These are phyloP conservation scores for Drosophila basisetae DNA, from an alignment of 2,888 invertebrate species.

Conservation along the genomic window DNA sequence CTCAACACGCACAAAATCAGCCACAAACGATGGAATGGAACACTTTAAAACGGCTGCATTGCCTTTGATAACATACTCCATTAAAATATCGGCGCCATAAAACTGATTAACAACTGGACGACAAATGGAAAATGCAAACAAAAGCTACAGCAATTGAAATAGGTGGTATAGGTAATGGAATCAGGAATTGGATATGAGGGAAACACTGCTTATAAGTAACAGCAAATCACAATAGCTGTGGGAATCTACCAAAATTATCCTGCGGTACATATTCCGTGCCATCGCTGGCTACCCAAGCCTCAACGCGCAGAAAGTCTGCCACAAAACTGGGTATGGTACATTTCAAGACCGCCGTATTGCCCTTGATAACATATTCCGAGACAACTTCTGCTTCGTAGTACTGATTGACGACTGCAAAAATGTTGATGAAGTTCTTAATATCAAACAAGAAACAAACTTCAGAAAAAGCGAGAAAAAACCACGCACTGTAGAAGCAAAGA, in stretches of 20 bases:
- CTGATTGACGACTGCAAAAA: conserved; percentile 92
- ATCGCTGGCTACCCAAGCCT: conserved; percentile 91
- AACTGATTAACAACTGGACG: conserved; percentile 89
- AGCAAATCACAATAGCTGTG: conserved; percentile 1
- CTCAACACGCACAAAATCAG: conserved; percentile 90
- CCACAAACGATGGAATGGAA: conserved; percentile 91
- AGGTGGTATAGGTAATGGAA: neutral
- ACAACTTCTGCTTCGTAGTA: conserved; percentile 95
- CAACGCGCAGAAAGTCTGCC: conserved; percentile 95
- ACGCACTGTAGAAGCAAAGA: conserved; percentile 17
- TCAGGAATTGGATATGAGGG: conserved; percentile 6
- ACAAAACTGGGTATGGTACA: conserved; percentile 96
- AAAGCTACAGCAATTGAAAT: conserved; percentile 13
- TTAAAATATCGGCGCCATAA: conserved; percentile 90
- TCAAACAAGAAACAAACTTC: conserved; percentile 5
- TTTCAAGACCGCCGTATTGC: conserved; percentile 94
- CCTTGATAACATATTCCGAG: conserved; percentile 95
- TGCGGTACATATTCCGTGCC: conserved; percentile 90
- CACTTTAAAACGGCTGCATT: conserved; percentile 91
- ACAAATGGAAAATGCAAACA: conserved; percentile 14
- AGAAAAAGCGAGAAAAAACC: conserved; percentile 1
- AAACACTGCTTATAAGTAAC: conserved; percentile 22
- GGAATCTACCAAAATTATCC: conserved; percentile 89
- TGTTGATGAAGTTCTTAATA: neutral
- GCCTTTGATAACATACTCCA: conserved; percentile 90